phyloP scores from a whole-genome alignment of 1,140 invertebrate species.

The Trachymyrmex septentrionalis region DNA sequence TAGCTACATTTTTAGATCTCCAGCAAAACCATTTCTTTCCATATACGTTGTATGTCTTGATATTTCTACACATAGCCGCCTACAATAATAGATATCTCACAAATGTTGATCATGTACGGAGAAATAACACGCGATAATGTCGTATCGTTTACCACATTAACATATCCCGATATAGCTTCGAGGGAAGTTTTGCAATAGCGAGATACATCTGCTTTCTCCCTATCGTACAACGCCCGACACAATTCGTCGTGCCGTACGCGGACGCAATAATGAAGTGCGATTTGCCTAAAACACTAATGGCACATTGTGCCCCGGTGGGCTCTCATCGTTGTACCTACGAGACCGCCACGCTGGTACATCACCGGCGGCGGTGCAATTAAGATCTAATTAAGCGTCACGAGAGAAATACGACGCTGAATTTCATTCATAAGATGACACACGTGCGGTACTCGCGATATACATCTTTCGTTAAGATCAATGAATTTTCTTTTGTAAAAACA shows the following conservation, averaged over 20 bases:
- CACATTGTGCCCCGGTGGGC: conserved; percentile 45
- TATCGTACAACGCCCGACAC: conserved; percentile 15
- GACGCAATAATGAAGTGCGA: conserved; percentile 31
- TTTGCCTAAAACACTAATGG: conserved; percentile 67
- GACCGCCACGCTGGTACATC: conserved; percentile 62
- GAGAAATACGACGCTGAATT: conserved; percentile 59
- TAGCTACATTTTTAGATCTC: no score
- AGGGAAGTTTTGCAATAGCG: conserved; percentile 16
- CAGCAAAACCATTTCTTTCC: no score
- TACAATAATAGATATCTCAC: conserved; percentile 4
- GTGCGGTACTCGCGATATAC: not conserved
- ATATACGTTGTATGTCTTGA: not conserved
- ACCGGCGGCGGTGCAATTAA: conserved; percentile 68
- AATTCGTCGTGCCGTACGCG: conserved; percentile 51
- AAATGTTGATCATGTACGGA: not conserved
- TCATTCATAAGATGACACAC: conserved; percentile 50
- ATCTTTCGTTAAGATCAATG: not conserved
- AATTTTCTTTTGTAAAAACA: not conserved
- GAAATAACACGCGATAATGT: not conserved
- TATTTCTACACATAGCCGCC: not conserved
- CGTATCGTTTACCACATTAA: not conserved
- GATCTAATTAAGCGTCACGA: conserved; percentile 71
- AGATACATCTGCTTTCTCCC: conserved; percentile 34
- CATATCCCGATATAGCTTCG: conserved; percentile 8
- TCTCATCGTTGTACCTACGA: conserved; percentile 42